Base-by-base conservation (phyloP, 2,113 vertebrate genomes). In the Strigops habroptila region DNA sequence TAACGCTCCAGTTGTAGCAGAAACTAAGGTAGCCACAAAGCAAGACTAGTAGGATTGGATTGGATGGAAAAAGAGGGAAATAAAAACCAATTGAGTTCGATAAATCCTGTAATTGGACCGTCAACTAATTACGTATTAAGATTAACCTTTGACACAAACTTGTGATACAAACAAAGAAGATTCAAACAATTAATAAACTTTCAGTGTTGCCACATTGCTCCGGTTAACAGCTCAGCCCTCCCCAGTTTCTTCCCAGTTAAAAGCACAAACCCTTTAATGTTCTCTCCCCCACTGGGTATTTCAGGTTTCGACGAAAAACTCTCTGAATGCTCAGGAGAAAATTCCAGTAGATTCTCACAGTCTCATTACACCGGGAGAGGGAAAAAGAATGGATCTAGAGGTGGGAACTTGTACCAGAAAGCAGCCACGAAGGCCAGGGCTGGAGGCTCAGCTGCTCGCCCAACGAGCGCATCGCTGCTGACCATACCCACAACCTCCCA, bases 141-240 rank as follows among this genome's bases (percentile, higher is more conserved):
- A 86, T 94, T 94, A 96, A 84, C 75, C 90, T 94, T 83, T 95
- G 86, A 97, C 93, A 95, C 71, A 88, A 95, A 94, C 93, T 94
- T 93, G 91, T 52, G 89, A 96, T 93, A 80, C 82, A 97, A 90
- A 89, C 76, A 85, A 95, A 77, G 88, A 89, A 18, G 82, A 82
- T 37, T 78, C 81, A 33, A 85, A 93, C 70, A 91, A 91, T 91
- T 90, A 93, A 93, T 88, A 94, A 96, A 96, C 74, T 95, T 90
- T 16, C 64, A 88, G 41, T 7, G 81, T 57, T 80, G 92, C 49
- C 65, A 46, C 82, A 69, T 82, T 87, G 89, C 89, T 73, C 78
- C 82, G 92, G 86, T 88, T 78, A 91, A 69, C 64, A 86, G 62
- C 57, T 31, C 46, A 93, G 51, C 65, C 68, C 28, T 63, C 83